A percentile compares a stretch with the other conserved stretches of the same genome.
Conservation (phyloP, 2,797 vertebrate genomes). For the Anabas testudineus region DNA sequence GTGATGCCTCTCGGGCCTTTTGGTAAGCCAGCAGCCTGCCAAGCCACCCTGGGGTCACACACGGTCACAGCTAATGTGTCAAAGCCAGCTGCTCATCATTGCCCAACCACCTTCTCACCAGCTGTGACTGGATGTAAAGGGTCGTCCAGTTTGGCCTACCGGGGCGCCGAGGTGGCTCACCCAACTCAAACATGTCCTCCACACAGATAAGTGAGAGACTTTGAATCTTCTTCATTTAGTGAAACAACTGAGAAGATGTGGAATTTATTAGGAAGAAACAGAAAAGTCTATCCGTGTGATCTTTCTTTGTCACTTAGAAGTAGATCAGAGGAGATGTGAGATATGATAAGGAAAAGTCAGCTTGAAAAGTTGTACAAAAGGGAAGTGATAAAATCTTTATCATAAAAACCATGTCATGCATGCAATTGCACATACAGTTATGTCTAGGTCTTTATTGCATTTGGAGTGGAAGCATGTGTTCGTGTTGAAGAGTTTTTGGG, state of each 20-base stretch:
- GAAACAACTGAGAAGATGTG: constrained; percentile 8
- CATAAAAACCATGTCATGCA: too few relatives aligned
- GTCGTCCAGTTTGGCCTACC: constrained; percentile 39
- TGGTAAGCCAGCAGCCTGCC: constrained; percentile 47
- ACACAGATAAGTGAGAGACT: constrained; percentile 54
- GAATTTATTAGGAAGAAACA: constrained; percentile 17
- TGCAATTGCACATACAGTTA: too few relatives aligned
- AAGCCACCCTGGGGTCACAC: constrained; percentile 62
- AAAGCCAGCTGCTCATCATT: constrained; percentile 73
- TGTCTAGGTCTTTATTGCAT: background rate
- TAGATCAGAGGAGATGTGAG: constrained; percentile 26
- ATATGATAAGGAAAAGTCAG: constrained; percentile 44
- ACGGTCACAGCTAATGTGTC: constrained; percentile 70
- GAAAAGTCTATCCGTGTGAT: constrained; percentile 23
- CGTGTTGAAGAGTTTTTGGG: background rate
- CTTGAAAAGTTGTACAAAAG: constrained; percentile 22
- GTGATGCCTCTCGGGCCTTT: constrained; percentile 31
- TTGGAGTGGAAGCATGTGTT: background rate
- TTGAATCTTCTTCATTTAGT: constrained; percentile 16
- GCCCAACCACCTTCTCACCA: constrained; percentile 60
- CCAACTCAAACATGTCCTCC: constrained; percentile 51
- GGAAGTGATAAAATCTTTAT: constrained; percentile 27
- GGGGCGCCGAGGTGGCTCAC: constrained; percentile 33
- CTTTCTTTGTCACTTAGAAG: constrained; percentile 21
- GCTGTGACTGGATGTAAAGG: constrained; percentile 75